phyloP scores from a whole-genome alignment of 2,888 invertebrate genomes.

The Acrobasis consociella region DNA sequence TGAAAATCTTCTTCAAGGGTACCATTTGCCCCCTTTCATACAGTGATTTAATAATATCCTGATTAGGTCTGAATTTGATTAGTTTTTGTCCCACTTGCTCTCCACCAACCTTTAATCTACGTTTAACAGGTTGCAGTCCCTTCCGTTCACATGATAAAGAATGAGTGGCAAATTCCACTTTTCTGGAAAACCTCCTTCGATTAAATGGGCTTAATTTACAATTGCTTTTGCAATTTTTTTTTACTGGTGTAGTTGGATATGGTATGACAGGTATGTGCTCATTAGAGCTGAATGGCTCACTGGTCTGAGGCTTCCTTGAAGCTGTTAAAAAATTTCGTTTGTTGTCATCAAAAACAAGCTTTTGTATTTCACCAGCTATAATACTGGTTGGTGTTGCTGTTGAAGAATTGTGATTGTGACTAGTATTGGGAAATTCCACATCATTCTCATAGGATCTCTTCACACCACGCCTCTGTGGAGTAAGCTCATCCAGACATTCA shows the following conservation, averaged over 20 bases:
- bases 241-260: constrained; percentile 72
- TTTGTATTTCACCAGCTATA: constrained; percentile 68
- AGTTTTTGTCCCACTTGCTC: constrained; percentile 36
- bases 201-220: constrained; percentile 57
- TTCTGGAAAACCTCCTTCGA: constrained; percentile 58
- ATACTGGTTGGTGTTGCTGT: constrained; percentile 68
- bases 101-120: constrained; percentile 26
- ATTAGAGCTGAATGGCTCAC: constrained; percentile 9
- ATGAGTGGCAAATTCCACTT: constrained; percentile 65
- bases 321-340: constrained; percentile 33
- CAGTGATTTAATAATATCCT: constrained; percentile 68
- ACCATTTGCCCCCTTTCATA: constrained; percentile 37
- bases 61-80: constrained; percentile 57
- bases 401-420: constrained; percentile 37
- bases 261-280: constrained; percentile 44
- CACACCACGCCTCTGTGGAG: constrained; percentile 54
- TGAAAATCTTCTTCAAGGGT: constrained; percentile 47
- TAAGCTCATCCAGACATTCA: constrained; percentile 33
- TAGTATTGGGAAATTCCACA: constrained; percentile 42
- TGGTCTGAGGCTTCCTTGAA: constrained; percentile 23
- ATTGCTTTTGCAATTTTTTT: constrained; percentile 55
- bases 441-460: constrained; percentile 63
- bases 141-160: constrained; percentile 65
- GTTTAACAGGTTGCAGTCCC: constrained; percentile 41
- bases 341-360: constrained; percentile 63